Evolutionary conservation across 2,888 invertebrate species (phyloP), one percentile per base, ranked within the genome.

Genomic region (Loripinus fragilis): DNA sequence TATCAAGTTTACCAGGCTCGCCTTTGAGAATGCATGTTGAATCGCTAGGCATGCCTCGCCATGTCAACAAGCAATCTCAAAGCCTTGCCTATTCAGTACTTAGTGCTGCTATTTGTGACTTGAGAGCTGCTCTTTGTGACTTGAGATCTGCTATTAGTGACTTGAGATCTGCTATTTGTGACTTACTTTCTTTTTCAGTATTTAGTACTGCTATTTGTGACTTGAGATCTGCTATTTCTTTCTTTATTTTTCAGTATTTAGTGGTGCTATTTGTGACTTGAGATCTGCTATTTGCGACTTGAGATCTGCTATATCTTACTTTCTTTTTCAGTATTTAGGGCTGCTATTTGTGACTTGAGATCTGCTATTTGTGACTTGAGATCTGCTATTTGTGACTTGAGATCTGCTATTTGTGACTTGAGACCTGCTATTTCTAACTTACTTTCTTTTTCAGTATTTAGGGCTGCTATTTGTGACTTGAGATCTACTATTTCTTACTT

Each of bases 321-420:
- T 28, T 55, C 55, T 55, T 55, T 55, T 25, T 55, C 78, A 0
- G 69, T 33, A 23, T 71, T 55, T 38, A 89, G 78, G 74, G 92
- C 89, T 35, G 82, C 87, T n/a, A 92, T 73, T 66, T 91, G 89
- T 60, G 88, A 83, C 71, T 89, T 89, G 65, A 91, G 78, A 45
- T 91, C 90, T 75, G 90, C 87, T 8, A 90, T 78, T 48, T 88
- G n/a, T n/a, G n/a, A n/a, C n/a, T n/a, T n/a, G n/a, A n/a, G n/a
- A n/a, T n/a, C n/a, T n/a, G n/a, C n/a, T n/a, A n/a, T n/a, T n/a
- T n/a, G n/a, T n/a, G n/a, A n/a, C n/a, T n/a, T n/a, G n/a, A n/a
- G n/a, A n/a, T n/a, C n/a, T n/a, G n/a, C n/a, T n/a, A n/a, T n/a
- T n/a, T n/a, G n/a, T n/a, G n/a, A n/a, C n/a, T n/a, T n/a, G n/a